These are phyloP conservation scores for Campopleginae sp. DNA, from an alignment of 2,888 invertebrate genomes.

Conservation along the genomic window DNA sequence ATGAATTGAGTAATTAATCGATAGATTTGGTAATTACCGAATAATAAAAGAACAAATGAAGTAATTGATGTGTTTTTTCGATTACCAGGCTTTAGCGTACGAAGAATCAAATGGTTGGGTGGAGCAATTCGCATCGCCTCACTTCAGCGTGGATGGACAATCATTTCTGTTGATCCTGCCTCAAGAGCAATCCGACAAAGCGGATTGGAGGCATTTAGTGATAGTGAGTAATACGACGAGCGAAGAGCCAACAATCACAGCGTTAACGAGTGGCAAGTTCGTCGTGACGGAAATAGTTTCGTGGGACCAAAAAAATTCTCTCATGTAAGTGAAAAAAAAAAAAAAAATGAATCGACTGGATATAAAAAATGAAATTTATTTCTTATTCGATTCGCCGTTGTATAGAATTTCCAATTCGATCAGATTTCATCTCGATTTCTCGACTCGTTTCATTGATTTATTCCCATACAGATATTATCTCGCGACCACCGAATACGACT, in stretches of 20 bases:
- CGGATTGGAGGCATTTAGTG: slow-evolving; percentile 88
- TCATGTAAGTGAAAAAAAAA: slow-evolving; percentile 86
- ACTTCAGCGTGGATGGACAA: slow-evolving; percentile 89
- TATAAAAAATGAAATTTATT: background rate
- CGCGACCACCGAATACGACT: slow-evolving; percentile 91
- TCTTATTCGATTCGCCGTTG: background rate
- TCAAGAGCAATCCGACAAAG: slow-evolving; percentile 86
- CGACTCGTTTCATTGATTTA: background rate
- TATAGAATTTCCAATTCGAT: background rate
- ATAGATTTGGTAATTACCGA: no score
- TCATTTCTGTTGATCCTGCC: slow-evolving; percentile 91
- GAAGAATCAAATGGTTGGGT: slow-evolving; percentile 89
- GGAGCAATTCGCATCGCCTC: slow-evolving; percentile 90
- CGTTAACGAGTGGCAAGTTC: slow-evolving; percentile 88
- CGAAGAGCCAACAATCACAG: slow-evolving; percentile 81
- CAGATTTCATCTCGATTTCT: background rate
- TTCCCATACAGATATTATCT: slow-evolving; percentile 90
- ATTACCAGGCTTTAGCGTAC: slow-evolving; percentile 76
- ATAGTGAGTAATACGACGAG: slow-evolving; percentile 84
- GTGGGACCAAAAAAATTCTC: slow-evolving; percentile 89
- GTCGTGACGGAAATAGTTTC: slow-evolving; percentile 90
- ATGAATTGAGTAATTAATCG: background rate
- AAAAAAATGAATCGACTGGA: background rate
- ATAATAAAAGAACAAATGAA: background rate
- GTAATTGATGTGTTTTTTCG: background rate